Percentiles rank a stretch among this genome's conserved stretches.
Conservation (phyloP, 2,113 vertebrate species). For the Neogobius melanostomus region DNA sequence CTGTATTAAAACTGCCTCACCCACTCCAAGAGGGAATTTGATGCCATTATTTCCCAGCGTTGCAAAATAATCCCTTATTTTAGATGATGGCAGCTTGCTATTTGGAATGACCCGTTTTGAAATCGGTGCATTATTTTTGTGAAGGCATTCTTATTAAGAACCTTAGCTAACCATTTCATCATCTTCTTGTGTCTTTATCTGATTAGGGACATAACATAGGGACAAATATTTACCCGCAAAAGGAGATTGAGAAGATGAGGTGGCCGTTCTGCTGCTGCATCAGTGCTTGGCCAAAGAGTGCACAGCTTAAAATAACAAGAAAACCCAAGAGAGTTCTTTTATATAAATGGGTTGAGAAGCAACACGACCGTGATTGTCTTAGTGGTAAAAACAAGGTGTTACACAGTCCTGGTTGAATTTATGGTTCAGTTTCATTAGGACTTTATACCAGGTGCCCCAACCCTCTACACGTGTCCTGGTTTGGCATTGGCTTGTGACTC, state of each 20-base stretch:
- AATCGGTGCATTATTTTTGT: not conserved
- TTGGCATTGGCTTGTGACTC: slow-evolving; percentile 13
- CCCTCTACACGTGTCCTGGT: not conserved
- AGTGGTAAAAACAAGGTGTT: too few species aligned
- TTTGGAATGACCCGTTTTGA: slow-evolving; percentile 1
- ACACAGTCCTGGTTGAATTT: too few species aligned
- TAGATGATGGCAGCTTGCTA: slow-evolving; percentile 16
- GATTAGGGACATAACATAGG: too few species aligned
- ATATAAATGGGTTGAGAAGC: too few species aligned
- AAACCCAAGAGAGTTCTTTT: too few species aligned
- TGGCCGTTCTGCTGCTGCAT: not conserved
- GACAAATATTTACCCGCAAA: too few species aligned
- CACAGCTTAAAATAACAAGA: too few species aligned
- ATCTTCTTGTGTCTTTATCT: not conserved
- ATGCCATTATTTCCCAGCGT: slow-evolving; percentile 47
- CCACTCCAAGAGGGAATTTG: slow-evolving; percentile 61
- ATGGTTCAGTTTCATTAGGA: too few species aligned
- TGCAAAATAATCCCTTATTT: slow-evolving; percentile 35
- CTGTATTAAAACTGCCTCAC: slow-evolving; percentile 49
- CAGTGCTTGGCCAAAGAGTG: too few species aligned
- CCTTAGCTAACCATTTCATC: not conserved
- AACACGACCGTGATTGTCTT: too few species aligned
- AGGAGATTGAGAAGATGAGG: not conserved
- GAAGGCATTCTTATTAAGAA: not conserved
- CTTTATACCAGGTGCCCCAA: not conserved